phyloP scores from a whole-genome alignment of 2,888 invertebrate genomes.

The Pristionchus arcanus region DNA sequence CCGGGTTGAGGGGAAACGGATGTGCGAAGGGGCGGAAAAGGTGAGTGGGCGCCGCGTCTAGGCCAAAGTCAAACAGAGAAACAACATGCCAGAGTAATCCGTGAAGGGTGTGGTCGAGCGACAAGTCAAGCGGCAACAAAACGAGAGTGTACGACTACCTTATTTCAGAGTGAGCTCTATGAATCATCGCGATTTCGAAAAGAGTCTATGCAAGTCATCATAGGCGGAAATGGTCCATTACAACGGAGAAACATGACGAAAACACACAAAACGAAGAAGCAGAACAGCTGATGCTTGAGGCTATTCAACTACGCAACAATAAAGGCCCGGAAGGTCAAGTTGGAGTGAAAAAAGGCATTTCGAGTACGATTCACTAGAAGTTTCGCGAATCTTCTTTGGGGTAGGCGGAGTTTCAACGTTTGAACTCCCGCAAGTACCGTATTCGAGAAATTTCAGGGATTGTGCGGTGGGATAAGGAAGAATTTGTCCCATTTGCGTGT shows the following conservation, averaged over 20 bases:
- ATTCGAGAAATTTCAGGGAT: slow-evolving; percentile 7
- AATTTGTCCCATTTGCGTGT: not conserved
- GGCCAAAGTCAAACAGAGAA: slow-evolving; percentile 49
- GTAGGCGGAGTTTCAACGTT: not conserved
- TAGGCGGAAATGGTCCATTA: not conserved
- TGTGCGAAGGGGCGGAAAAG: slow-evolving; percentile 18
- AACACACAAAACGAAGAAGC: not conserved
- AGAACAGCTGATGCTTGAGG: not conserved
- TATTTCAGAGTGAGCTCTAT: not conserved
- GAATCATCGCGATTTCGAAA: not conserved
- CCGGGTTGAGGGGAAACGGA: slow-evolving; percentile 29
- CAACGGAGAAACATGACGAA: not conserved
- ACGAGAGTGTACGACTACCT: not conserved
- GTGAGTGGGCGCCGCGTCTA: slow-evolving; percentile 48
- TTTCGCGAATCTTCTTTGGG: slow-evolving; percentile 42
- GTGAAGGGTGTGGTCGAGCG: slow-evolving; percentile 38
- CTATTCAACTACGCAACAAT: not conserved
- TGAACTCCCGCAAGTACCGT: slow-evolving; percentile 34
- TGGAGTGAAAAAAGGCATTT: not conserved
- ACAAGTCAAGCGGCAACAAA: slow-evolving; percentile 8
- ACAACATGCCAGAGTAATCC: slow-evolving; percentile 45
- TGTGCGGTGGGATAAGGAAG: not conserved
- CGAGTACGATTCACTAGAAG: not conserved
- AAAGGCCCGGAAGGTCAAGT: not conserved
- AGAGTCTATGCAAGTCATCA: not conserved